Evolutionary conservation across 2,888 invertebrate genomes (phyloP), one percentile per base, ranked within the genome.

Genomic region (Diabrotica balteata): DNA sequence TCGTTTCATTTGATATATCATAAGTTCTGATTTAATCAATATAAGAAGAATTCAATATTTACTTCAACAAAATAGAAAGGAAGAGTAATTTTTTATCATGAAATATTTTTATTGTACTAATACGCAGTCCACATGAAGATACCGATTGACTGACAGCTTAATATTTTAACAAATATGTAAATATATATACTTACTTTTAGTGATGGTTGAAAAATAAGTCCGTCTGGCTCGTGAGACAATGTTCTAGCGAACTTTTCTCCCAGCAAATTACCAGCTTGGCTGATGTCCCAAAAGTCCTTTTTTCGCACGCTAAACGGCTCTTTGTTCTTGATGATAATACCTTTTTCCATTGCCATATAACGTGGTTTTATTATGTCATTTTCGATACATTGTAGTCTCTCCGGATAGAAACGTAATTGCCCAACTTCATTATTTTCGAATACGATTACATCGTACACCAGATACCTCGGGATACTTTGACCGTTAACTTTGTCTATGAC

Each of bases 181-280:
- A 50, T 32, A 62, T 54, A 79, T 84, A 82, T 82, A 94, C 93
- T 83, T 63, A 77, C 77, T 70, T 93, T 94, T 71, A 89, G 87
- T 0, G 92, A 88, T 0, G 99, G 99, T 82, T 99, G 99, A 82
- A 98, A 99, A 79, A 99, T 96, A 10, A 99, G 88, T 22, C 99
- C 99, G 81, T 99, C 99, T 0, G 98, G 97, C 82, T 98, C 97
- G 81, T 99, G 99, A 0, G 90, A 88, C 17, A 99, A 86, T 47
- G 91, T 89, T 74, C 90, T 90, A 0, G 93, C 90, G 84, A 99
- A 98, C 80, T 95, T 94, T 54, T 94, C 93, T 10, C 93, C 90
- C 5, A 95, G 84, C 55, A 95, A 85, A 76, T 88, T 89, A 6
- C 85, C 86, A 0, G 95, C 89, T 82, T 90, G 89, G 0, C 88